Evolutionary conservation across 2,113 vertebrate genomes (phyloP).

Genomic region (Sinocyclocheilus anshuiensis): DNA sequence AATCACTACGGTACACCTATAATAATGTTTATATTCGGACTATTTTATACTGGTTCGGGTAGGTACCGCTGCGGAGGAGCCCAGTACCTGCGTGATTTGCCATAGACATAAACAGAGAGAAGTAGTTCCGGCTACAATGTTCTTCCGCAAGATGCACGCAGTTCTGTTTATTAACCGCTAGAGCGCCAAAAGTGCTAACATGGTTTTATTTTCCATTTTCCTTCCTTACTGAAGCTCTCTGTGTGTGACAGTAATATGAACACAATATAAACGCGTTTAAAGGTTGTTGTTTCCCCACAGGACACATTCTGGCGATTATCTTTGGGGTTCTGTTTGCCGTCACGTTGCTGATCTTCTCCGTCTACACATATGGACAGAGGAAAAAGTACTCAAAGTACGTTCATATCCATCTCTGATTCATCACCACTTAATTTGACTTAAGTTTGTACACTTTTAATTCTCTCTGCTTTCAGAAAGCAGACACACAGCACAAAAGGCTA

Average conservation of each 20-base stretch:
- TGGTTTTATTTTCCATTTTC: background rate
- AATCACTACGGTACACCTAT: no score
- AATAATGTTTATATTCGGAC: no score
- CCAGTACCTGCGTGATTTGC: no score
- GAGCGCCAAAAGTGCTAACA: background rate
- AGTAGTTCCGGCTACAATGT: no score
- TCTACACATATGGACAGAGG: background rate
- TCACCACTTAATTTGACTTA: background rate
- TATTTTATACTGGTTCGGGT: no score
- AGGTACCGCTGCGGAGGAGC: no score
- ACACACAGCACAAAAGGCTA: background rate
- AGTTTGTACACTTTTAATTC: background rate
- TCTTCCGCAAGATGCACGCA: no score
- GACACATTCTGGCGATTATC: background rate
- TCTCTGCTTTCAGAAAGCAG: background rate
- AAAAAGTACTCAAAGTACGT: background rate
- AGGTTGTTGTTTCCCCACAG: background rate
- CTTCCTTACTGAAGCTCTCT: no score
- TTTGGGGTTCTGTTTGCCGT: background rate
- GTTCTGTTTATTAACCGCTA: no score
- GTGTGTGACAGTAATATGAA: no score
- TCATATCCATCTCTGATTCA: background rate
- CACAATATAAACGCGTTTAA: no score
- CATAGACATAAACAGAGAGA: no score
- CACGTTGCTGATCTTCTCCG: background rate